Percentiles rank a stretch among this genome's conserved stretches.
Evolutionary conservation across 64 coral and sea anemone genomes (phyloP).

Genomic region (Cladopsammia gracilis): DNA sequence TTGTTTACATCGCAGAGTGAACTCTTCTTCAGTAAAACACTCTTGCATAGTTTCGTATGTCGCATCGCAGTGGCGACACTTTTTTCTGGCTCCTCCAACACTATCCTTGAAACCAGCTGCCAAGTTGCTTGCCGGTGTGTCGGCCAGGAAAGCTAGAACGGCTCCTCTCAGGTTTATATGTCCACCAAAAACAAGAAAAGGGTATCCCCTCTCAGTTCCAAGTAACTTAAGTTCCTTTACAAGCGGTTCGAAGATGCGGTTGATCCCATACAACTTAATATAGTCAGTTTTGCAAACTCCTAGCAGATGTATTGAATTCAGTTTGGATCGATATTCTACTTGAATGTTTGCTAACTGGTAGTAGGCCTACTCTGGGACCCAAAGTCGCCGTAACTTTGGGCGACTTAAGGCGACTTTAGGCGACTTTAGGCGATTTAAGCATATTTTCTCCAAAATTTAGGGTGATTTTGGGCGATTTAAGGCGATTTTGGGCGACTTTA

Average conservation of each 20-base stretch:
- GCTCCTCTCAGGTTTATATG: background rate
- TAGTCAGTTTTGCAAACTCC: constrained; percentile 19
- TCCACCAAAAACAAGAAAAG: constrained; percentile 24
- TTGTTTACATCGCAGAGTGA: constrained; percentile 26
- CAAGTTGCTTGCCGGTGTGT: constrained; percentile 29
- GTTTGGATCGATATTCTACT: constrained; percentile 31
- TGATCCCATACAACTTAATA: constrained; percentile 34
- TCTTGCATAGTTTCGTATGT: constrained; percentile 40
- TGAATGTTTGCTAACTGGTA: constrained; percentile 43
- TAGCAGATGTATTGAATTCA: constrained; percentile 42
- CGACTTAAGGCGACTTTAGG: no score
- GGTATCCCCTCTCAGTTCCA: constrained; percentile 39
- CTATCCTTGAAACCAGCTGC: constrained; percentile 31
- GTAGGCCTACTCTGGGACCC: no score
- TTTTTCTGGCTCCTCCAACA: constrained; percentile 32
- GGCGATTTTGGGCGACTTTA: no score
- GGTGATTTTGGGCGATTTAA: no score
- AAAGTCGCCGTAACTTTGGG: no score
- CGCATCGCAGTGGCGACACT: constrained; percentile 39
- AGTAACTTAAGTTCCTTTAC: constrained; percentile 30
- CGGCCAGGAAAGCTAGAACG: constrained; percentile 21
- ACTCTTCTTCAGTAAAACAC: constrained; percentile 32
- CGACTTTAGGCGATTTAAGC: no score
- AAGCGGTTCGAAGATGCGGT: constrained; percentile 31
- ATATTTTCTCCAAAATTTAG: no score